phyloP scores from a whole-genome alignment of 2,113 vertebrate species.

The Plecturocebus donacophilus region DNA sequence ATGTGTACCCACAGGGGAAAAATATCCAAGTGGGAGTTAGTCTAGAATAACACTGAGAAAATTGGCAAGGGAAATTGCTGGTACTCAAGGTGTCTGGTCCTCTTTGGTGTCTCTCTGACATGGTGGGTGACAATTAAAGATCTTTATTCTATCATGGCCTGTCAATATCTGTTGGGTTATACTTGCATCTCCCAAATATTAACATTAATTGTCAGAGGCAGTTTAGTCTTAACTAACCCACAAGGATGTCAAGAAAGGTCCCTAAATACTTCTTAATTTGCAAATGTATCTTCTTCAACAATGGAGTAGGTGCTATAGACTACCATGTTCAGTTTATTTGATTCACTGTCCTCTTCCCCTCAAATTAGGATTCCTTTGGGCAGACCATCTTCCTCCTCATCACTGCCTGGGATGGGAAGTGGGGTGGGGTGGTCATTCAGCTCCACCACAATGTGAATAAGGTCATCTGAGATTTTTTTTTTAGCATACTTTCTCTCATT shows the following conservation, averaged over 20 bases:
- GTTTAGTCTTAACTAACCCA: background rate
- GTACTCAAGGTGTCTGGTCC: background rate
- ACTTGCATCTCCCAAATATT: background rate
- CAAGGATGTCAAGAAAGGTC: background rate
- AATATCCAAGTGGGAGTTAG: background rate
- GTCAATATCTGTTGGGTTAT: background rate
- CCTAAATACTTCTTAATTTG: background rate
- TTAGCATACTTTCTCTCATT: background rate
- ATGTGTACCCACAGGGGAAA: background rate
- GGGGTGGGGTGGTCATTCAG: background rate
- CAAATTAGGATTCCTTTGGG: background rate
- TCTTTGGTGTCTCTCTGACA: background rate
- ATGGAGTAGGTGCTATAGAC: background rate
- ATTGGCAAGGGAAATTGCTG: background rate
- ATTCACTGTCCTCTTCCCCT: background rate
- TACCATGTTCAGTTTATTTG: background rate
- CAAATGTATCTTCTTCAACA: background rate
- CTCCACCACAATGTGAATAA: background rate
- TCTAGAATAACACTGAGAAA: background rate
- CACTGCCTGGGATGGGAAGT: background rate
- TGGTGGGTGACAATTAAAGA: background rate
- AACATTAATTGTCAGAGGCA: background rate
- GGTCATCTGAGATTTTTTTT: background rate
- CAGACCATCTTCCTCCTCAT: background rate
- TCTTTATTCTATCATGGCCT: background rate